Percentiles rank a stretch among this genome's conserved stretches.
Conservation (phyloP, 2,797 vertebrate genomes). For the Lagodon rhomboides region DNA sequence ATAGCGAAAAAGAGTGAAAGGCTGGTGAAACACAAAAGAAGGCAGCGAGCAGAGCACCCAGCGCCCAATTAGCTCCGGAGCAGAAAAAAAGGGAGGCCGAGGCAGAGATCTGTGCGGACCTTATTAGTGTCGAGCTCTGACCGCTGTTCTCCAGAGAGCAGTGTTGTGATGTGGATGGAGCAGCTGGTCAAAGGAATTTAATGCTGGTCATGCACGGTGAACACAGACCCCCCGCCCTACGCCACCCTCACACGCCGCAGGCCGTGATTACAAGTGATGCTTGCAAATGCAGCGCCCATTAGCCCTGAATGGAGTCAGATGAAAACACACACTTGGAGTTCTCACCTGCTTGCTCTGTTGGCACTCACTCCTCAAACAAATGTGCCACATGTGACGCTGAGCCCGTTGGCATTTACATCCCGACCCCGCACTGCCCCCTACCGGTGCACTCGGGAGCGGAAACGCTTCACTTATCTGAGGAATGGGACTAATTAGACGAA, state of each 20-base stretch:
- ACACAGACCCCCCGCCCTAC: conserved; percentile 9
- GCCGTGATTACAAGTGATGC: not conserved
- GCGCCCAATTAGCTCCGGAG: conserved; percentile 55
- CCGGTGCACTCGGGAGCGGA: conserved; percentile 6
- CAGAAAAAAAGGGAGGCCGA: not conserved
- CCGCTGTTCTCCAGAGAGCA: conserved; percentile 17
- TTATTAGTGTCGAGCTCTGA: conserved; percentile 42
- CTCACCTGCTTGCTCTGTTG: too few species aligned
- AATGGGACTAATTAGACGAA: not conserved
- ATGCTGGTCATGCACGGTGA: conserved; percentile 17
- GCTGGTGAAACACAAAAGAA: conserved; percentile 8
- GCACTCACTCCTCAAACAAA: not conserved
- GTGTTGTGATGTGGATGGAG: conserved; percentile 17
- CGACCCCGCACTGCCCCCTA: conserved; percentile 57
- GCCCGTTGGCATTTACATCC: not conserved
- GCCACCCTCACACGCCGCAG: not conserved
- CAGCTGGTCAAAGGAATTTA: conserved; percentile 9
- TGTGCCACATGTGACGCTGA: not conserved
- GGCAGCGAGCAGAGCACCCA: conserved; percentile 10
- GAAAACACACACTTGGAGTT: not conserved
- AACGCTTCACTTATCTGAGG: not conserved
- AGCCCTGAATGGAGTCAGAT: conserved; percentile 7
- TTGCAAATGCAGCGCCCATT: conserved; percentile 10
- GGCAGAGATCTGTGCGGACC: conserved; percentile 21
- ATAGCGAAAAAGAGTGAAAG: conserved; percentile 12